phyloP scores from a whole-genome alignment of 2,888 invertebrate species.

The Pseudococcus viburni region DNA sequence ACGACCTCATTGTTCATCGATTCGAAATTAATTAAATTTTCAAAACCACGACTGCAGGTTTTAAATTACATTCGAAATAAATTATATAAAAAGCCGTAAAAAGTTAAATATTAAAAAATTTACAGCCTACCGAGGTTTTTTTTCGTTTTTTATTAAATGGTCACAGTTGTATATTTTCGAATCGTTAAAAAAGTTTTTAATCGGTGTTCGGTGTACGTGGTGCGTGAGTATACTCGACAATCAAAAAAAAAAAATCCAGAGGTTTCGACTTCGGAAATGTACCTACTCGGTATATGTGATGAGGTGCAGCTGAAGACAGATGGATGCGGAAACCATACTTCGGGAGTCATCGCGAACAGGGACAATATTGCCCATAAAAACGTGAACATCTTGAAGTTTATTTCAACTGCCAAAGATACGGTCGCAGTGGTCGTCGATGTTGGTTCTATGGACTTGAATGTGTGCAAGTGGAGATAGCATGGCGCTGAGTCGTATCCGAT shows the following conservation, averaged over 20 bases:
- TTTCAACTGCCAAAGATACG: slow-evolving; percentile 45
- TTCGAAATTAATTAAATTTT: slow-evolving; percentile 48
- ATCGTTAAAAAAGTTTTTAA: slow-evolving; percentile 50
- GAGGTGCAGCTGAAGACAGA: too few relatives aligned
- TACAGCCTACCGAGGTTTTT: slow-evolving; percentile 7
- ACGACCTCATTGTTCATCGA: slow-evolving; percentile 46
- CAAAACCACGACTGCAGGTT: slow-evolving; percentile 16
- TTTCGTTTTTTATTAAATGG: neutral
- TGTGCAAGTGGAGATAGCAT: neutral
- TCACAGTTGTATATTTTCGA: neutral
- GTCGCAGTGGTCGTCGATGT: neutral
- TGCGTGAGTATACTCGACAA: neutral
- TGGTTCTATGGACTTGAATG: too few relatives aligned
- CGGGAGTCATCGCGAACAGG: slow-evolving; percentile 2
- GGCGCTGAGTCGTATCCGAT: slow-evolving; percentile 1
- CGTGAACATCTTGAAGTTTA: slow-evolving; percentile 15
- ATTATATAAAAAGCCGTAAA: slow-evolving; percentile 26
- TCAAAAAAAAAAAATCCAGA: neutral
- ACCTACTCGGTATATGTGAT: too few relatives aligned
- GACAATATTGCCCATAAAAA: slow-evolving; percentile 52
- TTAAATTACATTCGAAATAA: slow-evolving; percentile 42
- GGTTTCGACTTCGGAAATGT: neutral
- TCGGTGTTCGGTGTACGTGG: neutral
- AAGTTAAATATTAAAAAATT: slow-evolving; percentile 35
- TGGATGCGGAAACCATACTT: neutral